Evolutionary conservation across 2,888 invertebrate genomes (phyloP), one percentile per base, ranked within the genome.

Genomic region (Machimus atricapillus): DNA sequence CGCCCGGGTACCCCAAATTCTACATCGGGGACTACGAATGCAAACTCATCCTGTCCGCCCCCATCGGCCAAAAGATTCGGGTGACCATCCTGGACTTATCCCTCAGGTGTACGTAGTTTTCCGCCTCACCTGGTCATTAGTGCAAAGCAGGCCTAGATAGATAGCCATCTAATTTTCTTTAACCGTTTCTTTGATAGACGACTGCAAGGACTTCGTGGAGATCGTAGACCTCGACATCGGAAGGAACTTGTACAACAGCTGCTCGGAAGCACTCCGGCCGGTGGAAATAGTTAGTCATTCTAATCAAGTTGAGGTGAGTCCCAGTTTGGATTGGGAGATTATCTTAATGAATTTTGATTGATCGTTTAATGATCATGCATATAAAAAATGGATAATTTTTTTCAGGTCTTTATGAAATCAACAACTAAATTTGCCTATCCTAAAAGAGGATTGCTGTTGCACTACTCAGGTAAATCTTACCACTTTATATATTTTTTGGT

Each of bases 1-100:
- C 95, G 88, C 96, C 96, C 0, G 96, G 96, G 8, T 96, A 96
- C 91, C 96, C 96, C 0, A 94, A 95, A 89, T 96, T 94, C 92
- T 96, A 96, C 91, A 93, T 95, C 16, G 96, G 95, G 0, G 94
- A 94, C 58, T 91, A 91, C 90, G 91, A 94, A 89, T 96, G 96
- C 91, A 93, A 94, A 58, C 96, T 96, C 96, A 93, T 93, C 88
- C 93, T 96, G 86, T 92, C 92, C 76, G 95, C 95, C 1, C 93
- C 94, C 77, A 93, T 94, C 0, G 94, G 95, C 87, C 96, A 96
- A 90, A 93, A 93, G 90, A 94, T 96, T 86, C 93, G 94, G 89
- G 91, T 96, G 82, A 94, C 95, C 0, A 92, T 96, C 46, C 92
- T 96, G 89, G 96, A 96, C 91, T 94, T 96, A 88, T 95, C 96